Conservation (phyloP, 2,888 invertebrate species). For the Leptarthrus brevirostris region DNA sequence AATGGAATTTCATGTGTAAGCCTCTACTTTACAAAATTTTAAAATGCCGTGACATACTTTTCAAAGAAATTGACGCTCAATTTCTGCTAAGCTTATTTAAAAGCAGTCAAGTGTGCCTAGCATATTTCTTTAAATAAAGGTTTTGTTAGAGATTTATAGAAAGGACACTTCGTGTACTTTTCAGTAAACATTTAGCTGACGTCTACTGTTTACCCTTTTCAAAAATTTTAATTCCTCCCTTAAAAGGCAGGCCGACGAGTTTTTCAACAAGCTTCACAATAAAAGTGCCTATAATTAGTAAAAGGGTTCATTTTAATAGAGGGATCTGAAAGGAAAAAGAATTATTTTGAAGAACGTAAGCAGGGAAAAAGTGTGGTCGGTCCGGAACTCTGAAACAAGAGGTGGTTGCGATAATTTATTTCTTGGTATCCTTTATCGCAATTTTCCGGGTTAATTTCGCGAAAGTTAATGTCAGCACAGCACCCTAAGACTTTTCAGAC, state of each 20-base stretch:
- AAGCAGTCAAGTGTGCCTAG: constrained; percentile 7
- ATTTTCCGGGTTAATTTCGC: constrained; percentile 52
- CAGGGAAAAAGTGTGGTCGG: background rate
- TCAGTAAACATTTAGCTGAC: constrained; percentile 8
- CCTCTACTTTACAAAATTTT: too few species aligned
- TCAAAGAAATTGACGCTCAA: too few species aligned
- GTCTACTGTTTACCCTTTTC: constrained; percentile 23
- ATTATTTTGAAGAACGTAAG: constrained; percentile 11
- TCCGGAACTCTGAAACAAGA: constrained; percentile 9
- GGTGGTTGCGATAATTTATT: constrained; percentile 51
- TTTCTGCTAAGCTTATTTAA: too few species aligned
- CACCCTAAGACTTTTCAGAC: background rate
- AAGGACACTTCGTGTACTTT: background rate
- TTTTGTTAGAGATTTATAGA: background rate
- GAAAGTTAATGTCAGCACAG: constrained; percentile 52
- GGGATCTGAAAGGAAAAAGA: constrained; percentile 29
- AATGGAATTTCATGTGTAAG: too few species aligned
- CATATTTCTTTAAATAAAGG: constrained; percentile 16
- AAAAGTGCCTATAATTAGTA: constrained; percentile 37
- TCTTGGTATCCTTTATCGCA: constrained; percentile 51
- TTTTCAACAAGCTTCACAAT: background rate
- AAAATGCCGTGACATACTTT: too few species aligned
- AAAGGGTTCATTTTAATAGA: constrained; percentile 33
- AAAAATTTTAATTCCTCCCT: constrained; percentile 5
- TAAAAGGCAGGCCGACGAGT: background rate